Base-by-base conservation (phyloP, 1,140 invertebrate species). In the Melitaea cinxia region DNA sequence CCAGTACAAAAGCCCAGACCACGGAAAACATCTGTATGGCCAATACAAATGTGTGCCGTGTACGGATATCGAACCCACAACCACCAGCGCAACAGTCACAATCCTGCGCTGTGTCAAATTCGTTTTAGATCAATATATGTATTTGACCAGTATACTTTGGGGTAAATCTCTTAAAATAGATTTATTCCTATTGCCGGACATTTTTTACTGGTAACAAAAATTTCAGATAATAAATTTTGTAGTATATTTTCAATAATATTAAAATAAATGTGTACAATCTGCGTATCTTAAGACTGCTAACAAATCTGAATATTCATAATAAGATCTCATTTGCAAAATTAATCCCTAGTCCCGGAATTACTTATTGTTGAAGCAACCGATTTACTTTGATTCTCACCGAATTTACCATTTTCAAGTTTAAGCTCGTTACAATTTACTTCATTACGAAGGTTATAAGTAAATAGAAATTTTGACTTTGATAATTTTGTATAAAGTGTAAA, bases 251-350 rank as follows among this genome's bases (percentile, higher is more conserved):
- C 26, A 24, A 39, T 42, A 55, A 21, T 39, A 35, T 24, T 55
- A 35, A 55, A 55, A 55, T 55, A 21, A 24, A 55, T 55, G 21
- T 39, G 21, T 6, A n/a, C 37, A 21, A 39, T 37, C 53, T 24
- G n/a, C 24, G n/a, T n/a, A n/a, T n/a, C n/a, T n/a, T n/a, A 55
- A 55, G 37, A 21, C 23, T 55, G 53, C 33, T 55, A 33, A 37
- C 53, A 39, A n/a, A 37, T 14, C 53, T 55, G 53, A 55, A 55
- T 55, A 39, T 55, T 39, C 53, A 55, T 39, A 23, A 37, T n/a
- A n/a, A 23, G 33, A 17, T 39, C 53, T 55, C 53, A 55, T 55
- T 55, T 55, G 53, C 33, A 55, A 55, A 55, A 55, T 55, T 55
- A 55, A 55, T 55, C 53, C 53, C 12, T 37, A 39, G 33, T 15